Conservation (phyloP, 2,113 vertebrate species). For the Callaeas wilsoni region DNA sequence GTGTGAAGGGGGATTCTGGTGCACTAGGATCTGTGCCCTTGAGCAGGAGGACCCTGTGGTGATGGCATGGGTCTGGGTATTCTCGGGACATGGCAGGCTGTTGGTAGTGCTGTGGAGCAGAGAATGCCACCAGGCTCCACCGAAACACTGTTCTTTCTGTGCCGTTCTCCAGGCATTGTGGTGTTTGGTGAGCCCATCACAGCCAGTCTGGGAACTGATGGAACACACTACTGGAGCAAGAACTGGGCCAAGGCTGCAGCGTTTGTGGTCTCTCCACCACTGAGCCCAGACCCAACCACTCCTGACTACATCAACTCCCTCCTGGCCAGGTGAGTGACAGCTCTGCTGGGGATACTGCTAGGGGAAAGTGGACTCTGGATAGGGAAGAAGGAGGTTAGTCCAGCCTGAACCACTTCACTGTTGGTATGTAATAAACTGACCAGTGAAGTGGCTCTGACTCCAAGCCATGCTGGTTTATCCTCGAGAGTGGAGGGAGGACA, state of each 20-base stretch:
- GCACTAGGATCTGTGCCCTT: neutral
- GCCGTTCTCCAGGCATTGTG: slow-evolving; percentile 81
- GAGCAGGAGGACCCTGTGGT: neutral
- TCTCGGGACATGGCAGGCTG: neutral
- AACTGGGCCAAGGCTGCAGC: slow-evolving; percentile 98
- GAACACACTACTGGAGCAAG: slow-evolving; percentile 99
- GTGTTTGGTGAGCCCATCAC: slow-evolving; percentile 97
- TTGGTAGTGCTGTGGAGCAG: neutral
- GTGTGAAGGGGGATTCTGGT: neutral
- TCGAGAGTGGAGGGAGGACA: neutral
- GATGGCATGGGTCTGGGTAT: neutral
- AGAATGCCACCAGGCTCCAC: neutral
- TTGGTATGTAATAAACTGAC: neutral
- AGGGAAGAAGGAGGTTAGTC: neutral
- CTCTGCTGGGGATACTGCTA: neutral
- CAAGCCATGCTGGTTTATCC: neutral
- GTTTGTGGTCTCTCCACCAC: slow-evolving; percentile 92
- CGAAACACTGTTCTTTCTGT: neutral
- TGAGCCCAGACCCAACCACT: slow-evolving; percentile 95
- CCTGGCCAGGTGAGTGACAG: slow-evolving; percentile 84
- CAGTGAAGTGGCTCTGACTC: neutral
- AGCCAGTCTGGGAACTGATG: slow-evolving; percentile 92
- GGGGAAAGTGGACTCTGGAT: rapidly evolving
- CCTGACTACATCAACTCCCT: slow-evolving; percentile 96
- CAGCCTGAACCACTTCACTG: neutral